These are phyloP conservation scores for Siniperca knerii DNA, from an alignment of 2,113 vertebrate species.

Conservation along the genomic window DNA sequence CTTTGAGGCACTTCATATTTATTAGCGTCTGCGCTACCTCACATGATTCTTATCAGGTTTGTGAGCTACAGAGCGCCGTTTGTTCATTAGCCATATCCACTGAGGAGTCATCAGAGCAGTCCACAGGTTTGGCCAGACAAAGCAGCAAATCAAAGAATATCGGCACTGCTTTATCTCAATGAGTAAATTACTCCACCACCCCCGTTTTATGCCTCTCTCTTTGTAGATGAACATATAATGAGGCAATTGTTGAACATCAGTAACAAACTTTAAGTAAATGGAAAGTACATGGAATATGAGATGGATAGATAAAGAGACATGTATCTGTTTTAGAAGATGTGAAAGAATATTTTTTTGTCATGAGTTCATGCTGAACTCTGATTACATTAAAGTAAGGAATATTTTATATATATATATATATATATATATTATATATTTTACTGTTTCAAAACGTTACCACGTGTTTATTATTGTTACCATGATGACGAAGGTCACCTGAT, in stretches of 20 bases:
- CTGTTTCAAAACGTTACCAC: too few species aligned
- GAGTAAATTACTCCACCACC: conserved; percentile 43
- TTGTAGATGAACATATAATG: conserved; percentile 55
- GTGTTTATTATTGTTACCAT: too few species aligned
- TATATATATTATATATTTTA: too few species aligned
- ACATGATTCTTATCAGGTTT: conserved; percentile 46
- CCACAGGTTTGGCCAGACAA: conserved; percentile 36
- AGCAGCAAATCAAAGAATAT: conserved; percentile 63
- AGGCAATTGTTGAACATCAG: conserved; percentile 52
- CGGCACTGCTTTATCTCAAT: conserved; percentile 39
- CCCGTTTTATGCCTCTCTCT: conserved; percentile 37
- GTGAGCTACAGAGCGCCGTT: neutral
- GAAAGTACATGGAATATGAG: neutral
- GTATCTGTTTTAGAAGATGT: conserved; percentile 14
- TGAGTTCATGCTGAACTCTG: neutral
- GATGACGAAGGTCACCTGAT: too few species aligned
- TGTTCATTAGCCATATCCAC: conserved; percentile 56
- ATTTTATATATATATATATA: neutral
- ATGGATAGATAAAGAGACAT: conserved; percentile 10
- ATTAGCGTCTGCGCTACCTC: conserved; percentile 20
- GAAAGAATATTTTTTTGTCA: neutral
- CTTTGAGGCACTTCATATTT: conserved; percentile 56
- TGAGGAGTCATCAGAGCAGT: conserved; percentile 36
- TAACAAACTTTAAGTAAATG: conserved; percentile 30
- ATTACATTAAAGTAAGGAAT: neutral